Conservation (phyloP, 2,888 invertebrate genomes). For the Chrysolina haemoptera region DNA sequence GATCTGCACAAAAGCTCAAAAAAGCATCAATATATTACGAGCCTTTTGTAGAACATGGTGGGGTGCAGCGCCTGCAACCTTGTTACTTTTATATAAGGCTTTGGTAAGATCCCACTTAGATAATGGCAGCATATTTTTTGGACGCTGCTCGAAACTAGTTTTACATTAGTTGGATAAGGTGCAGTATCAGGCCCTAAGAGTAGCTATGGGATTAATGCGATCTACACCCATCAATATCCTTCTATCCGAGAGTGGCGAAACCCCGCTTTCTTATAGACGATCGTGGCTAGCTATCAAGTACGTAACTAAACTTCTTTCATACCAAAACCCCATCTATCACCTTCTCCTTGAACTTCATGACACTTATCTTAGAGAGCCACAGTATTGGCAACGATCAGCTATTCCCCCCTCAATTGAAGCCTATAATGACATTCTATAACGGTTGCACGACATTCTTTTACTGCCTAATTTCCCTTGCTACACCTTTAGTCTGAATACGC, state of each 20-base stretch:
- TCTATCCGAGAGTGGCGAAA: neutral
- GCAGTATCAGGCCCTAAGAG: conserved; percentile 9
- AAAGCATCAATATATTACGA: conserved; percentile 13
- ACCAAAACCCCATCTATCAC: neutral
- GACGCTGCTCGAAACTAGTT: conserved; percentile 4
- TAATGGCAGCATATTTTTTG: neutral
- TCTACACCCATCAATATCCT: conserved; percentile 10
- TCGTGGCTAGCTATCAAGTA: neutral
- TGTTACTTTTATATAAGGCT: neutral
- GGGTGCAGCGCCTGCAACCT: neutral
- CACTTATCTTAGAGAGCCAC: neutral
- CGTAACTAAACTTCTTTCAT: neutral
- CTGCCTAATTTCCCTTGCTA: neutral
- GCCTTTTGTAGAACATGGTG: conserved; percentile 17
- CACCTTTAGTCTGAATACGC: neutral
- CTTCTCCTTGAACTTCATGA: neutral
- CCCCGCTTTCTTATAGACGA: neutral
- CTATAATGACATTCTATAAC: neutral
- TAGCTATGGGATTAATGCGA: conserved; percentile 20
- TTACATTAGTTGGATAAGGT: neutral
- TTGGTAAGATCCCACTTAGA: conserved; percentile 4
- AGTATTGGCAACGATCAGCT: neutral
- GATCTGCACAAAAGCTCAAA: neutral
- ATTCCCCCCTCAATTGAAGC: neutral
- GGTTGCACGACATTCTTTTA: neutral